Base-by-base conservation (phyloP, 2,113 vertebrate genomes). In the Prinia subflava region DNA sequence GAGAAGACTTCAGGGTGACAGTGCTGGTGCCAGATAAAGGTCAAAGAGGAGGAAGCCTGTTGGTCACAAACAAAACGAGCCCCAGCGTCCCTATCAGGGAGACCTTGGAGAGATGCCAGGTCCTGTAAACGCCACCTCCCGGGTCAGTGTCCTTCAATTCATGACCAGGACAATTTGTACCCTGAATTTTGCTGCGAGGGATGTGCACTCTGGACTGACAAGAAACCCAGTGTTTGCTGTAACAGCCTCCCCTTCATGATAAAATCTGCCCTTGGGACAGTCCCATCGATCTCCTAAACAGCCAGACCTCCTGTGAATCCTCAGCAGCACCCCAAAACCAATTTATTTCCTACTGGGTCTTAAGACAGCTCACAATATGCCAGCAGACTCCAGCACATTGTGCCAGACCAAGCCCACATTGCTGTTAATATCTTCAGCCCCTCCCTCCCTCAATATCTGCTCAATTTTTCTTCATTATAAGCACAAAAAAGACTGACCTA, bases 241-340 rank as follows among this genome's bases (percentile, higher is more conserved):
- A 39, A 19, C 52, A 89, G 28, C 64, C 59, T 90, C 79, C 53
- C 41, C 16, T 20, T 23, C 10, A 5, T 0, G 87, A 94, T 88
- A 96, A 94, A 65, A 68, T 44, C 53, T 85, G 89, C 52, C 79
- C 90, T 89, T 91, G 82, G 92, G 74, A 89, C 27, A 44, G 84
- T 57, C 62, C 74, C 37, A 41, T 52, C 1, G 0, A 39, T 23
- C 79, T 86, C 77, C 52, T 39, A 46, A 91, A 89, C 83, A 87
- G 28, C 57, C 56, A 77, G 83, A 60, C 7, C 37, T 65, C 70
- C 79, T 30, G 52, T 18, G 76, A 88, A 60, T 18, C 63, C 93
- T 89, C 63, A 77, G 22, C 12, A 31, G n/a, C 44, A n/a, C 68
- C 74, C 78, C 41, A 59, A 64, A 50, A 83, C 6, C 39, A 50